Percentiles rank a stretch among this genome's conserved stretches.
Evolutionary conservation across 2,113 vertebrate genomes (phyloP).

Genomic region (Ptychochromis oligacanthus): DNA sequence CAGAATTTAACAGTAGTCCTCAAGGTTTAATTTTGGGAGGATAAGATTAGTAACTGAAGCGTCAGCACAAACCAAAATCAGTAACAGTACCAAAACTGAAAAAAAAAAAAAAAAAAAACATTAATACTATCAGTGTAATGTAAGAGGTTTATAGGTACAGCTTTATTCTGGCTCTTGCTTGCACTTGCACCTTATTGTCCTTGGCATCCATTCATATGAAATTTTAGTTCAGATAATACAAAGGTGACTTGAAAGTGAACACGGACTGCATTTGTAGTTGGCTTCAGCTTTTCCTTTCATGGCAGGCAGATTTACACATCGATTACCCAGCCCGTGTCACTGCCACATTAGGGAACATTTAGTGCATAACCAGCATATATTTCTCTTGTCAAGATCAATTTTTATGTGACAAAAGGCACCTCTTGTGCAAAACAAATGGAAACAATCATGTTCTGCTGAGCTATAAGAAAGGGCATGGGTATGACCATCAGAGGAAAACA

Average conservation of each 20-base stretch:
- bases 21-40: constrained; percentile 35
- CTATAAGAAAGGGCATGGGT: background rate
- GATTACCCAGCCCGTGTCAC: constrained; percentile 46
- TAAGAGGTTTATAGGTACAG: background rate
- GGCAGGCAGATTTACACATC: constrained; percentile 57
- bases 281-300: constrained; percentile 35
- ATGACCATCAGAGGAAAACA: background rate
- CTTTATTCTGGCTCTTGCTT: constrained; percentile 15
- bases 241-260: constrained; percentile 35
- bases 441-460: constrained; percentile 17
- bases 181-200: constrained; percentile 28
- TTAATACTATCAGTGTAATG: constrained; percentile 18
- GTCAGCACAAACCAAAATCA: constrained; percentile 53
- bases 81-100: background rate
- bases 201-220: constrained; percentile 5
- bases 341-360: constrained; percentile 28
- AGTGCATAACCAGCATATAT: constrained; percentile 47
- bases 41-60: constrained; percentile 44
- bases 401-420: constrained; percentile 49
- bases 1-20: constrained; percentile 37
- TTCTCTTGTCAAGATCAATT: constrained; percentile 59
- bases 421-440: constrained; percentile 30
- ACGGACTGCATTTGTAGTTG: background rate
- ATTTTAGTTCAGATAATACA: constrained; percentile 3
- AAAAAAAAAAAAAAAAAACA: constrained; percentile 18